These are phyloP conservation scores for Oncorhynchus keta DNA, from an alignment of 2,113 vertebrate genomes.

Conservation along the genomic window DNA sequence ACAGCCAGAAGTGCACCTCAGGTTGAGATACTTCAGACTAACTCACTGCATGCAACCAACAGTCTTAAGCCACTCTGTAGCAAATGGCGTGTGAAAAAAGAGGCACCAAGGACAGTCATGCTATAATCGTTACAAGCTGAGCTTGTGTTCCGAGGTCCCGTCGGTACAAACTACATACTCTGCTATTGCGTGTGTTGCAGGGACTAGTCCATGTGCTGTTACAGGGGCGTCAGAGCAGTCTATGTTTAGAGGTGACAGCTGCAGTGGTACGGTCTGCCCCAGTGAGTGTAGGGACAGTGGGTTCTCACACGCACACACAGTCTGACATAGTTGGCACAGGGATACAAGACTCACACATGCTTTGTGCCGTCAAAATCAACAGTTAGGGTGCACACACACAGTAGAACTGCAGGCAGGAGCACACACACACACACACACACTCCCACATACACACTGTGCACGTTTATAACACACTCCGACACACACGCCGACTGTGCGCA, in stretches of 20 bases:
- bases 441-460: too few species aligned
- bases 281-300: constrained; percentile 19
- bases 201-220: constrained; percentile 34
- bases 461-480: background rate
- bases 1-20: background rate
- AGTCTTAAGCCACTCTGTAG: background rate
- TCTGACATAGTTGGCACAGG: constrained; percentile 16
- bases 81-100: background rate
- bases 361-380: too few species aligned
- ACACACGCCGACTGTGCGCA: background rate
- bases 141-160: background rate
- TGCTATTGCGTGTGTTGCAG: constrained; percentile 22
- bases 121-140: background rate
- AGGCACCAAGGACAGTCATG: background rate
- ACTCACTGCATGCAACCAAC: constrained; percentile 17
- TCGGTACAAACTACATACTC: background rate
- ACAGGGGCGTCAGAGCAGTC: constrained; percentile 18
- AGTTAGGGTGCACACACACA: too few species aligned
- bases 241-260: constrained; percentile 45
- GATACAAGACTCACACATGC: constrained; percentile 1
- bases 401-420: too few species aligned
- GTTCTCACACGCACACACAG: background rate
- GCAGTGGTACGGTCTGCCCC: constrained; percentile 5
- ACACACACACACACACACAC: too few species aligned
- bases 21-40: constrained; percentile 8